These are phyloP conservation scores for Lepidocyrtinus sp. DNA, from an alignment of 2,888 invertebrate genomes.

Conservation along the genomic window DNA sequence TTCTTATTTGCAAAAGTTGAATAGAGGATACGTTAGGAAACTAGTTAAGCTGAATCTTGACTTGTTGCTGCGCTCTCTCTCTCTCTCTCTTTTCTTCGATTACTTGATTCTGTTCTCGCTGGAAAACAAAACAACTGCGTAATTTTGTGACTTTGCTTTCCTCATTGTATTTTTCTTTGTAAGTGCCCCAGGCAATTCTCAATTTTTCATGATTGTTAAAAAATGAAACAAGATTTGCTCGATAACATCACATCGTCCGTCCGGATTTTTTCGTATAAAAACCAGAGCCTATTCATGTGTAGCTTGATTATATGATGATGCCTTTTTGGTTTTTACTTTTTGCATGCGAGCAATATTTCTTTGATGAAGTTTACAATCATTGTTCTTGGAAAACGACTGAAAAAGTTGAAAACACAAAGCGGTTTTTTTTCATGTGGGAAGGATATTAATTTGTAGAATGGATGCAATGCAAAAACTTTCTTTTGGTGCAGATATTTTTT, in stretches of 20 bases:
- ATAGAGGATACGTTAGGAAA: not conserved
- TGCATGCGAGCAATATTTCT: slow-evolving; percentile 1
- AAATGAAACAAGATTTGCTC: slow-evolving; percentile 13
- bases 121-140: slow-evolving; percentile 57
- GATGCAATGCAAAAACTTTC: not conserved
- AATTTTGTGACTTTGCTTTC: slow-evolving; percentile 52
- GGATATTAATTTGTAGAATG: not conserved
- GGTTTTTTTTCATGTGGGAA: slow-evolving; percentile 3
- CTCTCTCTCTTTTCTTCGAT: no score
- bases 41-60: not conserved
- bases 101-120: no score
- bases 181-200: slow-evolving; percentile 56
- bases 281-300: not conserved
- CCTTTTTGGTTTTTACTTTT: no score
- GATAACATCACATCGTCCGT: slow-evolving; percentile 6
- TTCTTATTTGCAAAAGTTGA: slow-evolving; percentile 5
- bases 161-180: slow-evolving; percentile 52
- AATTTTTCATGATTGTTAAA: slow-evolving; percentile 32
- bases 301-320: not conserved
- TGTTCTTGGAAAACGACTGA: not conserved
- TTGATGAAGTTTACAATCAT: not conserved
- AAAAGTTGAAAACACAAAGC: slow-evolving; percentile 3
- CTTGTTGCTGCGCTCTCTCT: slow-evolving; percentile 5
- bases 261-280: not conserved
- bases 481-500: not conserved